Conservation (phyloP, 35 echinoderm and acorn worm species). For the Patiria miniata region DNA sequence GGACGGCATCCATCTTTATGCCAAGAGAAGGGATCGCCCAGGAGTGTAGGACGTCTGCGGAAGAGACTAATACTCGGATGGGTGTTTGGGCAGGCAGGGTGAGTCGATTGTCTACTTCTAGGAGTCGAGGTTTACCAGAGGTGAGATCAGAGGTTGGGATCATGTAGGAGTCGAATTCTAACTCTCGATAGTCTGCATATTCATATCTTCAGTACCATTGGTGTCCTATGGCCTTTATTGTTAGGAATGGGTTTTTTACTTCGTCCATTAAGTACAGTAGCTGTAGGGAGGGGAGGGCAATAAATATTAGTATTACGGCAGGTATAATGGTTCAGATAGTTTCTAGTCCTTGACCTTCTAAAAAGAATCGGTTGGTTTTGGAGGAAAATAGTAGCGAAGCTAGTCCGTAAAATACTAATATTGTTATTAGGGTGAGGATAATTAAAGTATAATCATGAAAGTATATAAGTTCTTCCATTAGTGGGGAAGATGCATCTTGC, state of each 20-base stretch:
- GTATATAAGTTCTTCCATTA: slow-evolving; percentile 65
- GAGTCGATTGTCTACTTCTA: slow-evolving; percentile 83
- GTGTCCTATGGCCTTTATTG: slow-evolving; percentile 84
- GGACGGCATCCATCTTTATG: slow-evolving; percentile 85
- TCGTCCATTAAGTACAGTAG: slow-evolving; percentile 77
- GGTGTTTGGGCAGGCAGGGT: slow-evolving; percentile 40
- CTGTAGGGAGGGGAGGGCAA: slow-evolving; percentile 76
- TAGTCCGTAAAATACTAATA: slow-evolving; percentile 69
- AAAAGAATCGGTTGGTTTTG: slow-evolving; percentile 48
- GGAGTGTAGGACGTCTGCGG: slow-evolving; percentile 73
- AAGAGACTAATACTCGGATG: slow-evolving; percentile 61
- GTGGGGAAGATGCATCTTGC: slow-evolving; percentile 73
- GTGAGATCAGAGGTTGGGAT: slow-evolving; percentile 39
- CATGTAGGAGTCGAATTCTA: slow-evolving; percentile 86
- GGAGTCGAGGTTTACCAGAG: slow-evolving; percentile 44
- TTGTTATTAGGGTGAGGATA: slow-evolving; percentile 57
- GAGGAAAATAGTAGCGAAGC: slow-evolving; percentile 11
- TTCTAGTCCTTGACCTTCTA: slow-evolving; percentile 68
- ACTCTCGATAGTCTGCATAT: slow-evolving; percentile 57
- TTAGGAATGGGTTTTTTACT: slow-evolving; percentile 55
- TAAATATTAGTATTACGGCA: slow-evolving; percentile 55
- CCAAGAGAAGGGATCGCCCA: slow-evolving; percentile 74
- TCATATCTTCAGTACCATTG: slow-evolving; percentile 93
- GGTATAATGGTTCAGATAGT: slow-evolving; percentile 67
- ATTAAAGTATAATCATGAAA: slow-evolving; percentile 75